These are phyloP conservation scores for Bubo scandiacus DNA, from an alignment of 2,113 vertebrate genomes.

Conservation along the genomic window DNA sequence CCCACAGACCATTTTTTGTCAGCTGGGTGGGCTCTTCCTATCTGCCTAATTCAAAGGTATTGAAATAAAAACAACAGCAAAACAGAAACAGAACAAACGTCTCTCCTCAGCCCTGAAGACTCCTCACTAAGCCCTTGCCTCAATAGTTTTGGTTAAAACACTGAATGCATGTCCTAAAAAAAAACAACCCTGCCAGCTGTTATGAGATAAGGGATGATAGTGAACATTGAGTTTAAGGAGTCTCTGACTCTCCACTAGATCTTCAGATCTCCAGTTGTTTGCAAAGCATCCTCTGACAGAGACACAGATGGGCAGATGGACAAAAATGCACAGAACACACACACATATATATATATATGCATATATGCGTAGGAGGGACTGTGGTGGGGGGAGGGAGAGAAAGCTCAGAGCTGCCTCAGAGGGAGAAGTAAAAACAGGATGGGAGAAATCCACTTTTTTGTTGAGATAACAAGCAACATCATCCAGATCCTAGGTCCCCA, in stretches of 20 bases:
- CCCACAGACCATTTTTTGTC: background rate
- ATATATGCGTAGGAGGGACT: background rate
- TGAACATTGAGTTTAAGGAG: background rate
- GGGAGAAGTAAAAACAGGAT: background rate
- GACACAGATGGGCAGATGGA: background rate
- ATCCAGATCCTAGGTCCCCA: background rate
- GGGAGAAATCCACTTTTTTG: background rate
- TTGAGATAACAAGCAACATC: background rate
- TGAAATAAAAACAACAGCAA: background rate
- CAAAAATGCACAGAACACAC: background rate
- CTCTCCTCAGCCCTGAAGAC: background rate
- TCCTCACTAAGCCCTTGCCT: background rate
- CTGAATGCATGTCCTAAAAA: background rate
- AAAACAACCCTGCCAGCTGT: background rate
- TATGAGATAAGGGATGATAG: background rate
- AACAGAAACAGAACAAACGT: background rate
- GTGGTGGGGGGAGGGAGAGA: background rate
- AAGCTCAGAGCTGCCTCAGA: background rate
- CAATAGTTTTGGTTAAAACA: background rate
- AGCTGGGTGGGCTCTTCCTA: background rate
- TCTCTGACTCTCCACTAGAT: background rate
- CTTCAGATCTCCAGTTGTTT: background rate
- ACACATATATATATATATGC: background rate
- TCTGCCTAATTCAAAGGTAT: background rate
- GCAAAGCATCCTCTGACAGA: background rate